phyloP scores from a whole-genome alignment of 2,113 vertebrate genomes.

The Syngnathoides biaculeatus region DNA sequence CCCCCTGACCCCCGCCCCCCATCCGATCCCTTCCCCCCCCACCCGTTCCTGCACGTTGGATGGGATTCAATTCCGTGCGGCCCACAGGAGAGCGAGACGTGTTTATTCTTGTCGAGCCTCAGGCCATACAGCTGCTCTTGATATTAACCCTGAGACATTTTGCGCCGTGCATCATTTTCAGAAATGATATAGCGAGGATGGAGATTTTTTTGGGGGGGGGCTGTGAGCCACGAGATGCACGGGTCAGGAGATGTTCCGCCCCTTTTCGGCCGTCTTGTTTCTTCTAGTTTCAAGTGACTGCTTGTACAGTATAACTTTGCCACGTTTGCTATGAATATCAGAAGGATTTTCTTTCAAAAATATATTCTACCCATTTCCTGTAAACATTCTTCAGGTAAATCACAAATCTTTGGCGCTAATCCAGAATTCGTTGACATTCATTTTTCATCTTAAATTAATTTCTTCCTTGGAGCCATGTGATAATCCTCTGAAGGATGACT shows the following conservation, averaged over 20 bases:
- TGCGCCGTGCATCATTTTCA: constrained; percentile 15
- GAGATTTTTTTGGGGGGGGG: constrained; percentile 2
- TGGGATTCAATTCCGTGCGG: constrained; percentile 28
- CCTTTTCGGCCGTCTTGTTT: background rate
- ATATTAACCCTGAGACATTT: constrained; percentile 36
- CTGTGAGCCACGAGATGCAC: background rate
- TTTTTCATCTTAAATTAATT: too few relatives aligned
- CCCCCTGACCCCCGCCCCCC: background rate
- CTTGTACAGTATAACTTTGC: background rate
- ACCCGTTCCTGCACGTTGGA: constrained; percentile 27
- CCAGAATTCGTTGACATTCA: too few relatives aligned
- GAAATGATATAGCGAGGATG: constrained; percentile 3
- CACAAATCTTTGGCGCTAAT: too few relatives aligned
- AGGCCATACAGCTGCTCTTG: constrained; percentile 52
- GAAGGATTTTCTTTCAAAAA: too few relatives aligned
- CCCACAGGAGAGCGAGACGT: constrained; percentile 27
- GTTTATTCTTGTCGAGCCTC: constrained; percentile 56
- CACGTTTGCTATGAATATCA: background rate
- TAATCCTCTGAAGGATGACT: too few relatives aligned
- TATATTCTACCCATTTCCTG: too few relatives aligned
- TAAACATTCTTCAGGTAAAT: too few relatives aligned
- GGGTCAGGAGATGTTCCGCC: background rate
- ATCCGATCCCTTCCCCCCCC: background rate
- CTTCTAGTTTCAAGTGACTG: background rate
- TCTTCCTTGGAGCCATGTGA: too few relatives aligned